A percentile compares a stretch with the other conserved stretches of the same genome.
These are phyloP conservation scores for Cherax destructor DNA, from an alignment of 1,140 invertebrate genomes.

Conservation along the genomic window DNA sequence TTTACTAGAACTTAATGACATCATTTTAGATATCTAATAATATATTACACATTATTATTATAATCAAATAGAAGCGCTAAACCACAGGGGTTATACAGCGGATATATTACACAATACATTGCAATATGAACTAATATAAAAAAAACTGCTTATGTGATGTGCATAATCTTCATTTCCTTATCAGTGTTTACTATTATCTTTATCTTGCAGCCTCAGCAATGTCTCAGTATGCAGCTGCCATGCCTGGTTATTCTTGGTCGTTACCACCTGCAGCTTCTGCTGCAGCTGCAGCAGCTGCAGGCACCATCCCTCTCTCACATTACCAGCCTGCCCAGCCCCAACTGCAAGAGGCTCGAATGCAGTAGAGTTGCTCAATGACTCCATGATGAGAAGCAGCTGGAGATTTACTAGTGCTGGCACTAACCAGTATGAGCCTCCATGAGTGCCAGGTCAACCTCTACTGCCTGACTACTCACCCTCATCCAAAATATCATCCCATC, in stretches of 20 bases:
- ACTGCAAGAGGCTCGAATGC: conserved; percentile 44
- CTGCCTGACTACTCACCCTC: not conserved
- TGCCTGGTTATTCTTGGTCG: conserved; percentile 37
- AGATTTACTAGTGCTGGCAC: not conserved
- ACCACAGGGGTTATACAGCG: too few relatives aligned
- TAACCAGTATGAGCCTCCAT: not conserved
- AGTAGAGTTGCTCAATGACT: not conserved
- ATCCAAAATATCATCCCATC: not conserved
- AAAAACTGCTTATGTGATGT: too few relatives aligned
- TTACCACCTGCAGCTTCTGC: conserved; percentile 32
- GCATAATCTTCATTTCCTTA: too few relatives aligned
- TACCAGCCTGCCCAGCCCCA: conserved; percentile 45
- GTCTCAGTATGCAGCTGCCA: conserved; percentile 42
- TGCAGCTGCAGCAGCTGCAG: conserved; percentile 34
- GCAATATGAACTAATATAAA: too few relatives aligned
- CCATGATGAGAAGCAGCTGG: not conserved
- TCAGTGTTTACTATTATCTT: not conserved
- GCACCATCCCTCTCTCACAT: conserved; percentile 13
- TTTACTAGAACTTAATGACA: too few relatives aligned
- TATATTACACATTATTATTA: too few relatives aligned
- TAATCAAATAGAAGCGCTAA: too few relatives aligned
- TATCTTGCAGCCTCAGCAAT: conserved; percentile 42
- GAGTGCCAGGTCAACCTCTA: not conserved
- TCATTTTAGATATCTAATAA: too few relatives aligned
- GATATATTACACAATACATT: too few relatives aligned